Base-by-base conservation (phyloP, 1,140 invertebrate species). In the Danaus melanippus region DNA sequence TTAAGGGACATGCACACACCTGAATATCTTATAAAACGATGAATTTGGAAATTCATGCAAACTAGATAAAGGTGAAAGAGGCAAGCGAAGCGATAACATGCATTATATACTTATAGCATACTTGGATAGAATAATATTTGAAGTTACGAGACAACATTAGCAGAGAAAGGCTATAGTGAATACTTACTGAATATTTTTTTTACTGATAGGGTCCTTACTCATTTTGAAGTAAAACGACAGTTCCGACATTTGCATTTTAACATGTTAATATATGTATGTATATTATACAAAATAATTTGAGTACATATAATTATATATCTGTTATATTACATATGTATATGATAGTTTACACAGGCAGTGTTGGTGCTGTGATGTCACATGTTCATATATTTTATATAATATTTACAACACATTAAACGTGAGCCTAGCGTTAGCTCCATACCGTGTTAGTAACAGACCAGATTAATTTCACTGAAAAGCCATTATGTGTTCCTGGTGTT, bases 11-110 rank as follows among this genome's bases (percentile, higher is more conserved):
- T 32, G 21, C 21, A 32, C 21, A 32, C 2, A 32, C 6, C 2
- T 32, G 21, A 32, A 32, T 32, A 32, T 32, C 2, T 32, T 32
- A 32, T 32, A 32, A 32, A 32, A 32, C 6, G 21, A 32, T 32
- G 21, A 7, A 32, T 32, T 4, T 4, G 21, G 21, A 32, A 32
- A 32, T 32, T 8, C 56, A 67, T 58, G 48, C 50, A 49, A 54
- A 57, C 45, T 53, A 70, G 60, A 56, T 50, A 59, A 39, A 56
- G 61, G 64, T 68, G 64, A 61, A 66, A 63, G 71, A 72, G 21
- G 69, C 70, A 72, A 78, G 74, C 64, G 11, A 67, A 67, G 64
- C 64, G 12, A 9, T 48, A 55, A 10, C 53, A 49, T 55, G 53
- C 53, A 48, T 32, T 32, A 32, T 32, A 32, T 32, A 32, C 21